Evolutionary conservation across 2,113 vertebrate species (phyloP).

Genomic region (Aramus guarauna): DNA sequence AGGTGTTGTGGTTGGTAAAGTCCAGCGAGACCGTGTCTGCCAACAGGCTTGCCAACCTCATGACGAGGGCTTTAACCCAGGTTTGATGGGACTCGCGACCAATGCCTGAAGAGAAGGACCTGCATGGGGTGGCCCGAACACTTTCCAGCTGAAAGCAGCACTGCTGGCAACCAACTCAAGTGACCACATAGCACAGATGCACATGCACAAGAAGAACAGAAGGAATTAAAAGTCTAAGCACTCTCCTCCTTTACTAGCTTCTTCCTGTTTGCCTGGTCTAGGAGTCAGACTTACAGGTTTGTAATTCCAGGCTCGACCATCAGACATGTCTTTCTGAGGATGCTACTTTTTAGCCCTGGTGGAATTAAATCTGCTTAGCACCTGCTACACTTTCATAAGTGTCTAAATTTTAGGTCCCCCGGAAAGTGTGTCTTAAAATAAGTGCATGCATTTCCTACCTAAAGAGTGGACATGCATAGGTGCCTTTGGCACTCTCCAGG

Average conservation of each 20-base stretch:
- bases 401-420: not conserved
- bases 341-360: not conserved
- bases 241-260: not conserved
- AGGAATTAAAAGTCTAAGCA: not conserved
- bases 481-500: not conserved
- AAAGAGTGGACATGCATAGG: accelerated
- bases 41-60: not conserved
- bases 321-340: not conserved
- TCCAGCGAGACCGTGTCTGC: not conserved
- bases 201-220: not conserved
- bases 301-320: not conserved
- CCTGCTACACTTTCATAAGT: accelerated
- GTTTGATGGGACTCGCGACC: not conserved
- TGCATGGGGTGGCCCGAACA: not conserved
- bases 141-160: not conserved
- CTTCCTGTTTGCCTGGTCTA: not conserved
- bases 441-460: not conserved
- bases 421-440: not conserved
- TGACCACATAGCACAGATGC: not conserved
- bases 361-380: not conserved
- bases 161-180: not conserved
- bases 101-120: not conserved
- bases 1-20: not conserved
- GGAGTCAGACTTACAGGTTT: not conserved
- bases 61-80: accelerated